These are phyloP conservation scores for Nestor notabilis DNA, from an alignment of 2,113 vertebrate genomes.

Conservation along the genomic window DNA sequence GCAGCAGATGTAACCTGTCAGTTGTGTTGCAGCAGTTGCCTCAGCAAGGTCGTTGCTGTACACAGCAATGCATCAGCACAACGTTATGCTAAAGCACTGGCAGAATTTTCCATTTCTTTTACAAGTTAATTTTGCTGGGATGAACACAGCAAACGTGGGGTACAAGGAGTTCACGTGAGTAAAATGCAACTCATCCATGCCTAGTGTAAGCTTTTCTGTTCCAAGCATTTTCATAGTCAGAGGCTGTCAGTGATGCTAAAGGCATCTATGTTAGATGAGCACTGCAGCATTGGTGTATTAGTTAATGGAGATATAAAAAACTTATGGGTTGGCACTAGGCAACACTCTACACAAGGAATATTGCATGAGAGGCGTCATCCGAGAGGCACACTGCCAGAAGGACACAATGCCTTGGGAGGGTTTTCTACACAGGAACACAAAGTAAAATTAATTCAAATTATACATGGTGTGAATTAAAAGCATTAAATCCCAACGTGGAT, in stretches of 20 bases:
- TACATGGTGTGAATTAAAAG: slow-evolving; percentile 1
- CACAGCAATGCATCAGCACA: neutral
- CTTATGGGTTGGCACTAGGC: neutral
- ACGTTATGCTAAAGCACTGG: fast-evolving
- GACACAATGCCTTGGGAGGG: neutral
- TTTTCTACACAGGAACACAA: neutral
- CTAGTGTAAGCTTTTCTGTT: neutral
- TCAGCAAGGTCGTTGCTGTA: neutral
- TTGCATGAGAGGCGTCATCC: neutral
- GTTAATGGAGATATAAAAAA: slow-evolving; percentile 4
- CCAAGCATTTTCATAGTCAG: neutral
- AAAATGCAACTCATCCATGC: neutral
- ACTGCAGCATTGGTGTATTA: neutral
- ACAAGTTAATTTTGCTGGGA: neutral
- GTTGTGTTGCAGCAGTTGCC: neutral
- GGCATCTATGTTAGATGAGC: neutral
- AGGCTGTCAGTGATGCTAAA: neutral
- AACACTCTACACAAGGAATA: neutral
- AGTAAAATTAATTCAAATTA: slow-evolving; percentile 9
- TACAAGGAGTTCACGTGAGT: neutral
- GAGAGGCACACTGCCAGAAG: neutral
- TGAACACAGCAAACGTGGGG: neutral
- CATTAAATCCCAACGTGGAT: neutral
- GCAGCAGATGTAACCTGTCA: neutral
- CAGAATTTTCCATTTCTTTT: neutral